These are phyloP conservation scores for Cherax quadricarinatus DNA, from an alignment of 1,140 invertebrate species.

Conservation along the genomic window DNA sequence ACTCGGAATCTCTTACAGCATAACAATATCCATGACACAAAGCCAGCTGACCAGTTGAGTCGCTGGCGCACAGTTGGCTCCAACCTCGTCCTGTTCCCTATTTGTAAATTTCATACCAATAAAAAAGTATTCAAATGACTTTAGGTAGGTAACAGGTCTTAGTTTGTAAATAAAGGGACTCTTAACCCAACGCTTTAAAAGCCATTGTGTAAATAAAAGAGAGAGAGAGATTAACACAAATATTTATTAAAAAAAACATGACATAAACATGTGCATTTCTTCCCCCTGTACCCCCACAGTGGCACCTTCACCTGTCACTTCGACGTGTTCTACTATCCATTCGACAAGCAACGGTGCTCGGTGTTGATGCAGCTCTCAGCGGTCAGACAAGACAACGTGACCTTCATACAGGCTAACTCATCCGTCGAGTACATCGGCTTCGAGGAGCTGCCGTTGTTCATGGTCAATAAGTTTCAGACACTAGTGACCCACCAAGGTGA, in stretches of 20 bases:
- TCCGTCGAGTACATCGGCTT: constrained; percentile 9
- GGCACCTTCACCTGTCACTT: constrained; percentile 64
- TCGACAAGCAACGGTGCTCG: constrained; percentile 55
- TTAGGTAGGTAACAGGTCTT: no score
- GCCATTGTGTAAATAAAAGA: background rate
- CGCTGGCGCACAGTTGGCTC: no score
- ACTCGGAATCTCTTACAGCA: no score
- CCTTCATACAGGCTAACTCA: background rate
- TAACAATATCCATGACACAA: no score
- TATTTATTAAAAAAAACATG: no score
- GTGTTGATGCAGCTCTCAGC: constrained; percentile 30
- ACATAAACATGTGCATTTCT: background rate
- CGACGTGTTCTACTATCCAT: constrained; percentile 68
- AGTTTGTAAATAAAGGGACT: no score
- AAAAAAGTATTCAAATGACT: no score
- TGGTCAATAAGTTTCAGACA: constrained; percentile 10
- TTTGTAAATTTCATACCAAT: no score
- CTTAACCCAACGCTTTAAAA: no score
- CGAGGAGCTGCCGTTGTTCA: constrained; percentile 22
- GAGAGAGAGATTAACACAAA: background rate
- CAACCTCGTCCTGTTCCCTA: no score
- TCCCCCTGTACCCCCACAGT: constrained; percentile 13
- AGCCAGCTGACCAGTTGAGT: no score
- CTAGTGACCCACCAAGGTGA: background rate
- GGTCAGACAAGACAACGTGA: constrained; percentile 45